These are phyloP conservation scores for Pinctada fucata DNA, from an alignment of 2,888 invertebrate genomes.

Conservation along the genomic window DNA sequence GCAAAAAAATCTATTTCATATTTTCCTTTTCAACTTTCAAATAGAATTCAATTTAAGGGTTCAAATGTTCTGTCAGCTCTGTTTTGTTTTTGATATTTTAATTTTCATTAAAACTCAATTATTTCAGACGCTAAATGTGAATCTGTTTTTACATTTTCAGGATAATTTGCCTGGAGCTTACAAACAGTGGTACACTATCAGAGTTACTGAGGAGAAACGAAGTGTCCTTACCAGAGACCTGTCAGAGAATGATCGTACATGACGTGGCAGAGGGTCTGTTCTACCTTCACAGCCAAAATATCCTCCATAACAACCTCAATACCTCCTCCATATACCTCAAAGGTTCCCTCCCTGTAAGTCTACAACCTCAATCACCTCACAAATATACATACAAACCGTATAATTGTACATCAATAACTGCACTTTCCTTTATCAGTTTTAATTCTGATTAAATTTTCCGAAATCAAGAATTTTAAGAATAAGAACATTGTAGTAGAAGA, in stretches of 20 bases:
- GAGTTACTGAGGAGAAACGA: slow-evolving; percentile 60
- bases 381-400: neutral
- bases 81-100: too few species aligned
- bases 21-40: too few species aligned
- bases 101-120: too few species aligned
- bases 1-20: too few species aligned
- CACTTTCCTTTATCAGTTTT: too few species aligned
- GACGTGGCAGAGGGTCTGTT: slow-evolving; percentile 68
- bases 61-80: too few species aligned
- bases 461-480: too few species aligned
- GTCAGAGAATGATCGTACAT: slow-evolving; percentile 65
- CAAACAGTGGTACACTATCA: slow-evolving; percentile 63
- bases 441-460: too few species aligned
- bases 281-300: slow-evolving; percentile 66
- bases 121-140: too few species aligned
- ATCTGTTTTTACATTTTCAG: slow-evolving; percentile 40
- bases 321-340: slow-evolving; percentile 66
- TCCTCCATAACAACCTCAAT: slow-evolving; percentile 66
- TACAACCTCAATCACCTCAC: neutral
- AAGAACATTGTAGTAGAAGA: too few species aligned
- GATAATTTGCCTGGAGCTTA: slow-evolving; percentile 67
- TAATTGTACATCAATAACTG: too few species aligned
- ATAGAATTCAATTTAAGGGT: too few species aligned
- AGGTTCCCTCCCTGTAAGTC: slow-evolving; percentile 66
- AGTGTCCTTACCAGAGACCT: slow-evolving; percentile 64